Percentiles rank a stretch among this genome's conserved stretches.
Evolutionary conservation across 2,888 invertebrate genomes (phyloP).

Genomic region (Endotricha flammealis): DNA sequence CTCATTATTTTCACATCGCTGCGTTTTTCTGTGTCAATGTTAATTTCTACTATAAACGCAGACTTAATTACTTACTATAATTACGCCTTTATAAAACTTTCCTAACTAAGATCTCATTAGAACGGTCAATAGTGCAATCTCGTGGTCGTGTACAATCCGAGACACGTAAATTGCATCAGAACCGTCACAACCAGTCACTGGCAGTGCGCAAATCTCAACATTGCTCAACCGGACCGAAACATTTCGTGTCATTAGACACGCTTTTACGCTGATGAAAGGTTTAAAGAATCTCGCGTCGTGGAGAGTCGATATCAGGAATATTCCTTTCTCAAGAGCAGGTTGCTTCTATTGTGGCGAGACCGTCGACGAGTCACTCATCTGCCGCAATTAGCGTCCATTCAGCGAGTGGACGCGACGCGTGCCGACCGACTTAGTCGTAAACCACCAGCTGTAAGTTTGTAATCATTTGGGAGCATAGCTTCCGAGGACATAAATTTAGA

Average conservation of each 20-base stretch:
- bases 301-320: constrained; percentile 32
- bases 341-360: constrained; percentile 38
- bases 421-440: constrained; percentile 47
- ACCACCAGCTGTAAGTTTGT: constrained; percentile 38
- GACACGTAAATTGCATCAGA: constrained; percentile 54
- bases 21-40: not conserved
- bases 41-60: not conserved
- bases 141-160: constrained; percentile 35
- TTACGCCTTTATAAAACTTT: not conserved
- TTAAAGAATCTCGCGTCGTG: constrained; percentile 30
- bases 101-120: not conserved
- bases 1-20: not conserved
- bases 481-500: constrained; percentile 8
- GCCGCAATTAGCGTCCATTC: constrained; percentile 63
- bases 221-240: constrained; percentile 47
- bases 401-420: constrained; percentile 45
- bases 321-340: constrained; percentile 53
- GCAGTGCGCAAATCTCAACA: constrained; percentile 40
- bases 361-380: constrained; percentile 44
- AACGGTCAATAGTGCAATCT: constrained; percentile 10
- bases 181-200: constrained; percentile 52
- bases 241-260: constrained; percentile 48
- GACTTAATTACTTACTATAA: not conserved
- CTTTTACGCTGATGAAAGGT: constrained; percentile 42
- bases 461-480: constrained; percentile 16